Evolutionary conservation across 2,888 invertebrate genomes (phyloP).

Genomic region (Macaria notata): DNA sequence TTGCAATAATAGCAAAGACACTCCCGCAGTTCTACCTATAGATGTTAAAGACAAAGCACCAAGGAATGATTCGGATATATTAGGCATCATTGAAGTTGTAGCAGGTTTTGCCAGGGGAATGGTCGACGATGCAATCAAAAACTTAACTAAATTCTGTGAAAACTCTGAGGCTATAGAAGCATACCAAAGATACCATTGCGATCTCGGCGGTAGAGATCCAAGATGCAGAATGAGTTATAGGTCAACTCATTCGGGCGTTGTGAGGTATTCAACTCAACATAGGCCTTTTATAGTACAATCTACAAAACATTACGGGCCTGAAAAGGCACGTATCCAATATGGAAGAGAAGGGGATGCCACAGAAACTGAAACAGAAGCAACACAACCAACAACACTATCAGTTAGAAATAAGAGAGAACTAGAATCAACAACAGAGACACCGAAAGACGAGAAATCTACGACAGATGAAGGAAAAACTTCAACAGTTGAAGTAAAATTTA

Average conservation of each 20-base stretch:
- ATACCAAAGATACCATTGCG: slow-evolving; percentile 40
- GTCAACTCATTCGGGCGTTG: slow-evolving; percentile 49
- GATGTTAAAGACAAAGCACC: not conserved
- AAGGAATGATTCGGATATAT: slow-evolving; percentile 36
- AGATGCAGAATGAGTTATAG: slow-evolving; percentile 37
- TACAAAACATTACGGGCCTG: slow-evolving; percentile 38
- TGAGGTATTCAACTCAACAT: slow-evolving; percentile 48
- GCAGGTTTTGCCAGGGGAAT: slow-evolving; percentile 43
- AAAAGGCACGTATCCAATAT: not conserved
- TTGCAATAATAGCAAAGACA: slow-evolving; percentile 44
- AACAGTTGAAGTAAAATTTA: not conserved
- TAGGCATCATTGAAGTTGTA: slow-evolving; percentile 47
- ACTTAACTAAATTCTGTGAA: slow-evolving; percentile 55
- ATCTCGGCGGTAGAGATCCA: slow-evolving; percentile 12
- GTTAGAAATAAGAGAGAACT: slow-evolving; percentile 21
- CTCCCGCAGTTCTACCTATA: not conserved
- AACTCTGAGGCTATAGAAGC: slow-evolving; percentile 39
- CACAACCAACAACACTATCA: slow-evolving; percentile 5
- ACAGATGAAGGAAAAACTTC: not conserved
- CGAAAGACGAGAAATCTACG: not conserved
- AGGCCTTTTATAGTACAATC: slow-evolving; percentile 44
- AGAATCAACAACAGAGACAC: not conserved
- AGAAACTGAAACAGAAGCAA: slow-evolving; percentile 1
- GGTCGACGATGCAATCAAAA: slow-evolving; percentile 43
- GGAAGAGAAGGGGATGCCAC: slow-evolving; percentile 19